Percentiles rank a stretch among this genome's conserved stretches.
phyloP scores from a whole-genome alignment of 2,888 invertebrate species.

The Athalia circularis region DNA sequence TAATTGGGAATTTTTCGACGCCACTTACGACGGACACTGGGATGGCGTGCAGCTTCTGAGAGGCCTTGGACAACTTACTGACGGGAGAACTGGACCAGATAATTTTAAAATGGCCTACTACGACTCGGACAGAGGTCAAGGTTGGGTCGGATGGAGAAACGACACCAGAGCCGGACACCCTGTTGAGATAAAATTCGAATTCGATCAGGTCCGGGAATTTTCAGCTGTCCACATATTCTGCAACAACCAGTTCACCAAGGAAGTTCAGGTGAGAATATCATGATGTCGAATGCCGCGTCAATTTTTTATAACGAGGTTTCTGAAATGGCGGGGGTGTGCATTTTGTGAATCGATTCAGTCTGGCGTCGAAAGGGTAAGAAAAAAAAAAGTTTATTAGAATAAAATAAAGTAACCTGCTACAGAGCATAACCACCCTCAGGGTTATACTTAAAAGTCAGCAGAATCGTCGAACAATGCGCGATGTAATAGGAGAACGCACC shows the following conservation, averaged over 20 bases:
- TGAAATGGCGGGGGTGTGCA: constrained; percentile 3
- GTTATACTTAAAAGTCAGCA: constrained; percentile 24
- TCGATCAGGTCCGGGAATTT: constrained; percentile 92
- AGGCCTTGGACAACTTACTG: constrained; percentile 90
- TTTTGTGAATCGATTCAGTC: neutral
- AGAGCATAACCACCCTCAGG: neutral
- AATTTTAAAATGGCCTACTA: constrained; percentile 82
- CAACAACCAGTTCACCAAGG: constrained; percentile 90
- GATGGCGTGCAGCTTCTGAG: constrained; percentile 83
- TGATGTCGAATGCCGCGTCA: neutral
- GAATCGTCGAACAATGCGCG: constrained; percentile 24
- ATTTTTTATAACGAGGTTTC: neutral
- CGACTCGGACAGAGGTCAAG: constrained; percentile 80
- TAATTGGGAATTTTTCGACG: constrained; percentile 88
- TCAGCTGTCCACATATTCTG: constrained; percentile 87
- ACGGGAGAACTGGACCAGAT: constrained; percentile 87
- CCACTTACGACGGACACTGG: constrained; percentile 91
- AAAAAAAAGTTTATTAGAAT: constrained; percentile 32
- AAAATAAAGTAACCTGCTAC: neutral
- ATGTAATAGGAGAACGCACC: too few species aligned
- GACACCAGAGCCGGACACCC: constrained; percentile 81
- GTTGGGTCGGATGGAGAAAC: constrained; percentile 95
- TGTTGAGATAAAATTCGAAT: constrained; percentile 85
- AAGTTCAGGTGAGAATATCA: constrained; percentile 81
- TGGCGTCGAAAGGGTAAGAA: neutral